These are phyloP conservation scores for Miniopterus natalensis DNA, from an alignment of 2,113 vertebrate genomes.

Conservation along the genomic window DNA sequence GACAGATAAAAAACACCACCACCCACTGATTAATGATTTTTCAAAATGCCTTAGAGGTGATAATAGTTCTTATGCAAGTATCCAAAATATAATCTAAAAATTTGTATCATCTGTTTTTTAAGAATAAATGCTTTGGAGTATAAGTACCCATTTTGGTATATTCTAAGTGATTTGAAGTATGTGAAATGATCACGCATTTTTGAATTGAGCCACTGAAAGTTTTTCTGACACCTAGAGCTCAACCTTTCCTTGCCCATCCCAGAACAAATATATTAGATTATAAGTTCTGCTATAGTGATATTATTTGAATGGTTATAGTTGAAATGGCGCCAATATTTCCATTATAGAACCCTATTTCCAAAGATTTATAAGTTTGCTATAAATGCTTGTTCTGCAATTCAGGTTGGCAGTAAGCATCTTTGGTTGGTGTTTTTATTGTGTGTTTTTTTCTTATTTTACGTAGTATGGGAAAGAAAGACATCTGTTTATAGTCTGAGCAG, in stretches of 20 bases:
- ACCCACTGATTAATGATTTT: conserved; percentile 83
- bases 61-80: conserved; percentile 77
- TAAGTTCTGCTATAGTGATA: conserved; percentile 76
- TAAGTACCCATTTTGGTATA: conserved; percentile 70
- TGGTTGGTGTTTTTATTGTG: background rate
- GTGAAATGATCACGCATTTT: conserved; percentile 78
- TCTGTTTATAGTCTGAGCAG: conserved; percentile 50
- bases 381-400: conserved; percentile 70
- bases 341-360: conserved; percentile 79
- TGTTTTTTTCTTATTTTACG: background rate
- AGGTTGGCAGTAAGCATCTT: conserved; percentile 50
- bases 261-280: conserved; percentile 82
- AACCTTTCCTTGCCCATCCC: conserved; percentile 68
- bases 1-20: background rate
- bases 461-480: conserved; percentile 55
- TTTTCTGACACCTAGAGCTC: conserved; percentile 72
- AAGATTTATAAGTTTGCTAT: conserved; percentile 80
- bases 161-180: conserved; percentile 75
- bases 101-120: conserved; percentile 65
- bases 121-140: conserved; percentile 80
- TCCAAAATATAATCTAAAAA: background rate
- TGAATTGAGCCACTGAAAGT: conserved; percentile 77
- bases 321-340: conserved; percentile 81
- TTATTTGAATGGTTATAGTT: conserved; percentile 81
- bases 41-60: conserved; percentile 78